Evolutionary conservation across 2,797 vertebrate genomes (phyloP), one percentile per base, ranked within the genome.

Genomic region (Bufotes viridis): DNA sequence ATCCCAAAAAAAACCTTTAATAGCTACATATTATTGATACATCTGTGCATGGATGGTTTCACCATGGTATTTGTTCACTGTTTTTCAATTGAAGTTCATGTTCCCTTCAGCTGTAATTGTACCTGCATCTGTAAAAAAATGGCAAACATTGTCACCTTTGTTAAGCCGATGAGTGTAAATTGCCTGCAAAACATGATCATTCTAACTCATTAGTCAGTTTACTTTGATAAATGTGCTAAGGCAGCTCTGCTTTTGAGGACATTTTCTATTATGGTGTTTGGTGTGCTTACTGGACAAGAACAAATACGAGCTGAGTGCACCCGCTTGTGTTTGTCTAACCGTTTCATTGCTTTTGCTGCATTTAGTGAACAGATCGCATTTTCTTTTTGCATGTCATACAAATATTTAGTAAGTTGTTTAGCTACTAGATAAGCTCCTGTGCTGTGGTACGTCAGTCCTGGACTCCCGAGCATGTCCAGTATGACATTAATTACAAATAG

Each of bases 141-240:
- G 55, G 17, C 10, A 81, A 49, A 84, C 22, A 17, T 79, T 42
- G 29, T 75, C 51, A 79, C 18, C 67, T 85, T 88, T n/a, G 61
- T 49, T 69, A 14, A 60, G 26, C 22, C 34, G 61, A 17, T 85
- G 63, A 26, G 15, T 87, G 13, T 82, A 82, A 85, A 87, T 82
- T 75, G 53, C 80, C 78, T 67, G 57, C 22, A 75, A 87, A 87
- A 49, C 67, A 60, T 11, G 8, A 80, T 26, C 67, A 29, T 82
- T 75, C 26, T 75, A 29, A 55, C 72, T 82, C 86, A 87, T 87
- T 87, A 87, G 53, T 87, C 60, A 42, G 24, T 87, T 82, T 82
- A 53, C 70, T 65, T 76, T 55, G 70, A 76, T 87, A 87, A 78
- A 87, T 82, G 80, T 51, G 49, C 57, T 87, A 82, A 87, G 75